phyloP scores from a whole-genome alignment of 2,888 invertebrate genomes.

The Ochlodes sylvanus region DNA sequence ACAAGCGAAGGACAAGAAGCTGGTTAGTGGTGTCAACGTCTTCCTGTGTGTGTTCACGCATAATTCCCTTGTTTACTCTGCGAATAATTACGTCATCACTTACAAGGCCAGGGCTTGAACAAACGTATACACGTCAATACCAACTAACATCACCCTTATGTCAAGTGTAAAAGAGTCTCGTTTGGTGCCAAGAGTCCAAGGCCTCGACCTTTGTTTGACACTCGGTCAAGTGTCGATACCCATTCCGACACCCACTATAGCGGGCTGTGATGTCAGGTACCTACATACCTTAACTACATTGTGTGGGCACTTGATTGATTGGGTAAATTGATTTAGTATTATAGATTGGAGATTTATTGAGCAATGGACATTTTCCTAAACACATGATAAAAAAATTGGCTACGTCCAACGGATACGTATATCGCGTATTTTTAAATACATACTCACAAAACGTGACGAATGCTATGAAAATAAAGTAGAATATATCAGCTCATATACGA shows the following conservation, averaged over 20 bases:
- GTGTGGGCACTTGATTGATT: slow-evolving; percentile 20
- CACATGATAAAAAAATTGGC: slow-evolving; percentile 9
- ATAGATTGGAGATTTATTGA: neutral
- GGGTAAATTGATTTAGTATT: slow-evolving; percentile 16
- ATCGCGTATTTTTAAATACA: slow-evolving; percentile 19
- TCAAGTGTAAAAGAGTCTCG: slow-evolving; percentile 38
- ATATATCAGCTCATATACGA: neutral
- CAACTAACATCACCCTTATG: slow-evolving; percentile 22
- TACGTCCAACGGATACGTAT: slow-evolving; percentile 6
- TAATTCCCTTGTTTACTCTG: slow-evolving; percentile 22
- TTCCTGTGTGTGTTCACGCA: slow-evolving; percentile 28
- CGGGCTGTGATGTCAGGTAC: neutral
- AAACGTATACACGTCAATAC: slow-evolving; percentile 17
- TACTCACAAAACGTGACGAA: neutral
- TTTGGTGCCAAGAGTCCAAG: slow-evolving; percentile 56
- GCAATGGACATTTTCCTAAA: slow-evolving; percentile 19
- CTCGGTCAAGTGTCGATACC: slow-evolving; percentile 35
- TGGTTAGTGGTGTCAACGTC: slow-evolving; percentile 32
- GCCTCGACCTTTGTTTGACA: slow-evolving; percentile 57
- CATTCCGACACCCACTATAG: slow-evolving; percentile 22
- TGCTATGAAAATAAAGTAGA: neutral
- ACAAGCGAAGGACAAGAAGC: slow-evolving; percentile 16
- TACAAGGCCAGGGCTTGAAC: slow-evolving; percentile 20
- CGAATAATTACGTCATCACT: slow-evolving; percentile 10
- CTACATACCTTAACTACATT: neutral